Evolutionary conservation across 2,113 vertebrate genomes (phyloP).

Genomic region (Perca fluviatilis): DNA sequence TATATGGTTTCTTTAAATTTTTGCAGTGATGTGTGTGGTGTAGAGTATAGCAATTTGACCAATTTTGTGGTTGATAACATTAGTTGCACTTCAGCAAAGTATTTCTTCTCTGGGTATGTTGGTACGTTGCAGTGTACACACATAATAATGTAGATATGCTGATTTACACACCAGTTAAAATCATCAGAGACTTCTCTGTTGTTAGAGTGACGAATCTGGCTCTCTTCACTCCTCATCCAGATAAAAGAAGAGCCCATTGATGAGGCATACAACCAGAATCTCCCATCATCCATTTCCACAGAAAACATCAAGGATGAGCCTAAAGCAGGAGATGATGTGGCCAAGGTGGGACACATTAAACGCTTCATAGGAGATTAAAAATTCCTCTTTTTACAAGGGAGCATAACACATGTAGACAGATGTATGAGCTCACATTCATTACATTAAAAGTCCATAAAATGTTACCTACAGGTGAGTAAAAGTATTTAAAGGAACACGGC

Average conservation of each 20-base stretch:
- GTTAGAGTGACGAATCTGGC: slow-evolving; percentile 80
- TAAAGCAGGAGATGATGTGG: slow-evolving; percentile 64
- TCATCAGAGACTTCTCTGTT: background rate
- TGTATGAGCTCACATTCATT: background rate
- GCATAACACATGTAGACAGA: background rate
- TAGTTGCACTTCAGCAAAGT: background rate
- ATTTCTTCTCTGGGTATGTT: background rate
- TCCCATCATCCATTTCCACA: slow-evolving; percentile 82
- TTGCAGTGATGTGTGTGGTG: background rate
- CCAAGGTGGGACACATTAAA: slow-evolving; percentile 79
- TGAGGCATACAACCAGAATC: slow-evolving; percentile 88
- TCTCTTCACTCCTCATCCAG: slow-evolving; percentile 82
- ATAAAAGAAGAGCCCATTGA: slow-evolving; percentile 94
- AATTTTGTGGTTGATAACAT: background rate
- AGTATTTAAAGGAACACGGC: too few species aligned
- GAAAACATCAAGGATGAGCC: slow-evolving; percentile 91
- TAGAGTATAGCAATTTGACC: background rate
- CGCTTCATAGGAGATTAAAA: background rate
- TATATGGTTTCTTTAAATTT: background rate
- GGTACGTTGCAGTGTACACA: background rate
- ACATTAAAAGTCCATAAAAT: background rate
- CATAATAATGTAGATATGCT: background rate
- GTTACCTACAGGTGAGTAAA: background rate
- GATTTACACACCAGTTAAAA: background rate
- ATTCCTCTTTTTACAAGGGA: background rate